Percentiles rank a stretch among this genome's conserved stretches.
Conservation (phyloP, 2,797 vertebrate species). For the Gallirallus australis region DNA sequence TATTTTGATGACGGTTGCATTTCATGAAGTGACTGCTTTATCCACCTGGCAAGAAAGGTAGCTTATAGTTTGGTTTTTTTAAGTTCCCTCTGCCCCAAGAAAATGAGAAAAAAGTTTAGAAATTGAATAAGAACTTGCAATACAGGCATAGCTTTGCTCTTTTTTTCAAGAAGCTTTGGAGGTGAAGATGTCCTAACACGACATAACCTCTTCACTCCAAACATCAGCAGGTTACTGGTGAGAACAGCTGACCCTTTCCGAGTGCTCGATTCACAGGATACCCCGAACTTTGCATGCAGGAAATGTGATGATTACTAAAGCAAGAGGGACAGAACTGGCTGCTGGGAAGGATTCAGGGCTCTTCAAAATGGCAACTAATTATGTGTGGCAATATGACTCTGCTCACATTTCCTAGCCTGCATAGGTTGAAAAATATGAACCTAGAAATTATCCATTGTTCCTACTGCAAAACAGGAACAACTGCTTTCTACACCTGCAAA, state of each 20-base stretch:
- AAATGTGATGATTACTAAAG: not conserved
- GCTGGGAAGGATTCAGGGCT: not conserved
- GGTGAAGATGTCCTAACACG: not conserved
- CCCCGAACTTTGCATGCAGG: not conserved
- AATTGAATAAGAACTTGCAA: not conserved
- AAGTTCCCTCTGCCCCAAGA: not conserved
- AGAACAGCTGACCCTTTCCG: not conserved
- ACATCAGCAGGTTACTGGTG: not conserved
- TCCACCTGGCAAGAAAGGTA: not conserved
- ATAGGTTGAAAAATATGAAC: not conserved
- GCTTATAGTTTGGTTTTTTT: not conserved
- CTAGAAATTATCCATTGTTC: not conserved
- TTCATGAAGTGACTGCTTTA: not conserved
- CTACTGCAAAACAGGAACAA: not conserved
- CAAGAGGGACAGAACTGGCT: not conserved
- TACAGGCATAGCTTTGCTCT: not conserved
- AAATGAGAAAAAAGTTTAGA: not conserved
- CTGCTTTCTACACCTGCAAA: not conserved
- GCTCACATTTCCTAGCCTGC: not conserved
- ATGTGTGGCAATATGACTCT: not conserved
- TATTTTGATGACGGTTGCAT: not conserved
- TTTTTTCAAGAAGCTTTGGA: not conserved
- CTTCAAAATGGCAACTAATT: not conserved
- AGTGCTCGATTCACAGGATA: not conserved
- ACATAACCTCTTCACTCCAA: not conserved